A percentile compares a stretch with the other conserved stretches of the same genome.
These are phyloP conservation scores for Aleiodes sp. DNA, from an alignment of 1,140 invertebrate species.

Conservation along the genomic window DNA sequence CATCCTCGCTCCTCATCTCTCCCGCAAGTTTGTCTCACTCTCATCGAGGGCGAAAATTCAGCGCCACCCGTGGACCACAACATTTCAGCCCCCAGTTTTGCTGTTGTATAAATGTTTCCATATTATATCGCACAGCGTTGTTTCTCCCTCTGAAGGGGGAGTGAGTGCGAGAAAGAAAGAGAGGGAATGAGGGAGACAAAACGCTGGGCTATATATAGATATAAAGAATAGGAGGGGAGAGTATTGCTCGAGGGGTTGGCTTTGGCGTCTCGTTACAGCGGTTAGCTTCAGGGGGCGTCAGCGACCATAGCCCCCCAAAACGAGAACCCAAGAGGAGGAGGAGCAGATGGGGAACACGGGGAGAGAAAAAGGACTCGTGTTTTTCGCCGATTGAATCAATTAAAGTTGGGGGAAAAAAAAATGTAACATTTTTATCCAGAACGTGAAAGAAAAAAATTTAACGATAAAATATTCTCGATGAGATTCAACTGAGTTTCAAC, in stretches of 20 bases:
- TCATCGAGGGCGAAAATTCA: conserved; percentile 26
- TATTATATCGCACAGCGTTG: conserved; percentile 46
- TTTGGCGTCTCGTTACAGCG: conserved; percentile 60
- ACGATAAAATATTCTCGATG: conserved; percentile 23
- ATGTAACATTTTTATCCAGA: neutral
- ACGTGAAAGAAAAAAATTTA: neutral
- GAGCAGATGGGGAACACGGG: neutral
- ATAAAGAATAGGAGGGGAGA: conserved; percentile 35
- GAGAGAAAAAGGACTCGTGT: conserved; percentile 47
- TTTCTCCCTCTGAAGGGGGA: too few relatives aligned
- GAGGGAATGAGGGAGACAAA: conserved; percentile 18
- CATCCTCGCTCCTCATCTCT: neutral
- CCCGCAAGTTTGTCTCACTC: neutral
- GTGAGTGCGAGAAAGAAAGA: neutral
- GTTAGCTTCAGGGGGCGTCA: conserved; percentile 45
- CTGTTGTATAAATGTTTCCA: conserved; percentile 56
- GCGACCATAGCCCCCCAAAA: conserved; percentile 21
- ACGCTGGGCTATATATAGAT: conserved; percentile 28
- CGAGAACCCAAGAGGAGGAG: conserved; percentile 18
- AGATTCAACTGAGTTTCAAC: conserved; percentile 9
- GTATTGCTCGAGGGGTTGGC: conserved; percentile 52
- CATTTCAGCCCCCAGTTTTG: conserved; percentile 44
- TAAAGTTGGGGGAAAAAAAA: conserved; percentile 48
- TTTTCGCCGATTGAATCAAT: conserved; percentile 63
- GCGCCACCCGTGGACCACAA: conserved; percentile 34